Evolutionary conservation across 2,888 invertebrate genomes (phyloP), one percentile per base, ranked within the genome.

Genomic region (Cerastis rubricosa): DNA sequence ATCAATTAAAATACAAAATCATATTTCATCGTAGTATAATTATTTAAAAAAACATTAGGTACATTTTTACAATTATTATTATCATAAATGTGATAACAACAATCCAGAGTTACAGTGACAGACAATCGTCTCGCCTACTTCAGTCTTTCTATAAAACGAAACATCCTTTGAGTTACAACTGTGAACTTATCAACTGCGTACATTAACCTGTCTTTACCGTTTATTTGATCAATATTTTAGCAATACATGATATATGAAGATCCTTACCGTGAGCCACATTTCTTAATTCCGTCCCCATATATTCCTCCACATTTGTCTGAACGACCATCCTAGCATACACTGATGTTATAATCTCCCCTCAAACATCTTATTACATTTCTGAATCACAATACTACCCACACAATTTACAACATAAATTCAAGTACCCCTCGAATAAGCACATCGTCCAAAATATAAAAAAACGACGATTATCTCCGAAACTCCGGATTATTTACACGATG

Each of bases 21-120:
- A 89, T 91, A 94, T 91, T 94, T 94, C 93, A 94, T 94, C 90
- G 92, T 91, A 92, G 90, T 94, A 93, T 94, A 94, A 93, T 94
- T 94, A 92, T 92, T 93, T 93, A 81, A 93, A 93, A 94, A 91
- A 88, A 88, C 89, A 88, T 94, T 94, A 94, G 93, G 92, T 95
- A 95, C 94, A 94, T 94, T 94, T 95, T 92, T 95, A 95, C 95
- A 95, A 91, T 93, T 90, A 91, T 89, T 89, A 89, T 89, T 89
- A 89, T 91, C 91, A 88, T 91, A 87, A 82, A 90, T 90, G 90
- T 92, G 90, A 92, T 90, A 92, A 93, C 92, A 94, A 94, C 94
- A 95, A 94, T 95, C 95, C 95, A 94, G 94, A 95, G 95, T 95
- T 94, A 87, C 89, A 90, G 92, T 85, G 85, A 89, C 86, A 92